phyloP scores from a whole-genome alignment of 1,140 invertebrate species.

The Philopotamus ludificatus region DNA sequence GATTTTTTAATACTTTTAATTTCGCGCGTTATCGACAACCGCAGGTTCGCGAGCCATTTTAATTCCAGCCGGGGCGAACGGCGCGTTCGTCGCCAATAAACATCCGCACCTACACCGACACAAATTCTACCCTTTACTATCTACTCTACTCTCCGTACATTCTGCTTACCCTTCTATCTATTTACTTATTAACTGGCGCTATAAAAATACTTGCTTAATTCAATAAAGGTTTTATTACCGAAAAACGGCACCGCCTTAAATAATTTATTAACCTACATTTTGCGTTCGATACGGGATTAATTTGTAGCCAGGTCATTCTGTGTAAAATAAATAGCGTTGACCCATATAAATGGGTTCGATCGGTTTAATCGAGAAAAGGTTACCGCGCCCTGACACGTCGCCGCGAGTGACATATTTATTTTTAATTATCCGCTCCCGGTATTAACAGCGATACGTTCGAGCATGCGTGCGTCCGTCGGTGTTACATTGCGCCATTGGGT shows the following conservation, averaged over 20 bases:
- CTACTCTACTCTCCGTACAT: constrained; percentile 2
- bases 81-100: constrained; percentile 3
- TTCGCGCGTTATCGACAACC: background rate
- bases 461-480: too few species aligned
- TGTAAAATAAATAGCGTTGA: too few species aligned
- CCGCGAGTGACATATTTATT: too few species aligned
- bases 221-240: constrained; percentile 25
- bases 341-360: too few species aligned
- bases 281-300: too few species aligned
- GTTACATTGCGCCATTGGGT: too few species aligned
- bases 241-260: too few species aligned
- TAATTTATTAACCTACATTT: too few species aligned
- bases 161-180: constrained; percentile 12
- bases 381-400: too few species aligned
- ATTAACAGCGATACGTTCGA: background rate
- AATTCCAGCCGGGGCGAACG: background rate
- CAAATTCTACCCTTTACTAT: constrained; percentile 14
- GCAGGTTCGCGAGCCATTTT: background rate
- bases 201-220: constrained; percentile 27
- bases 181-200: constrained; percentile 17
- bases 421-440: background rate
- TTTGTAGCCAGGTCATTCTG: too few species aligned
- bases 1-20: too few species aligned
- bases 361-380: too few species aligned
- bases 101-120: constrained; percentile 1